Percentiles rank a stretch among this genome's conserved stretches.
Evolutionary conservation across 2,113 vertebrate genomes (phyloP).

Genomic region (Podilymbus podiceps): DNA sequence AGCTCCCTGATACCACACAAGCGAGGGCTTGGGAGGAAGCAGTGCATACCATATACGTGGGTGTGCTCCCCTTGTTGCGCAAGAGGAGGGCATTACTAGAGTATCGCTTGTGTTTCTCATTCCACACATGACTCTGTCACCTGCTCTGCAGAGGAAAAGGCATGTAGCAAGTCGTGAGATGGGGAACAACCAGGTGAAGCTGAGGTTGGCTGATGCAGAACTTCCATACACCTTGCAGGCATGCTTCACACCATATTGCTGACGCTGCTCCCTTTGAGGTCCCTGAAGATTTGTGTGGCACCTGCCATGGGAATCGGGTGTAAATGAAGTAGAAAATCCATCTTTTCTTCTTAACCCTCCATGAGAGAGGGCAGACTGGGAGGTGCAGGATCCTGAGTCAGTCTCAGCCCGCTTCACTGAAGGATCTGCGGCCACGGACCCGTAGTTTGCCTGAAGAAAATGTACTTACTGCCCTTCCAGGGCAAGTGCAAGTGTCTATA

Average conservation of each 20-base stretch:
- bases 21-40: background rate
- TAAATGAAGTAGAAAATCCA: background rate
- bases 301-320: background rate
- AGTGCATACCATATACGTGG: fast-evolving
- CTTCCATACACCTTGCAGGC: background rate
- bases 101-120: background rate
- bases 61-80: background rate
- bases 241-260: fast-evolving
- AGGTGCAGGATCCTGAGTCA: fast-evolving
- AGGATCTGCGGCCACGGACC: background rate
- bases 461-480: background rate
- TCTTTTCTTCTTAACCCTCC: background rate
- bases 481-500: background rate
- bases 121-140: background rate
- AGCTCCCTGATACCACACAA: background rate
- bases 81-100: background rate
- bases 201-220: background rate
- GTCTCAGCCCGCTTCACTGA: background rate
- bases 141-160: background rate
- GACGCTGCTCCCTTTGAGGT: background rate
- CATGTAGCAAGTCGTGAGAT: fast-evolving
- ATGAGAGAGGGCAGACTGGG: background rate
- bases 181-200: background rate
- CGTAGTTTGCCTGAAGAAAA: fast-evolving
- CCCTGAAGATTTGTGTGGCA: background rate